These are phyloP conservation scores for Iguana delicatissima DNA, from an alignment of 2,797 vertebrate species.

Conservation along the genomic window DNA sequence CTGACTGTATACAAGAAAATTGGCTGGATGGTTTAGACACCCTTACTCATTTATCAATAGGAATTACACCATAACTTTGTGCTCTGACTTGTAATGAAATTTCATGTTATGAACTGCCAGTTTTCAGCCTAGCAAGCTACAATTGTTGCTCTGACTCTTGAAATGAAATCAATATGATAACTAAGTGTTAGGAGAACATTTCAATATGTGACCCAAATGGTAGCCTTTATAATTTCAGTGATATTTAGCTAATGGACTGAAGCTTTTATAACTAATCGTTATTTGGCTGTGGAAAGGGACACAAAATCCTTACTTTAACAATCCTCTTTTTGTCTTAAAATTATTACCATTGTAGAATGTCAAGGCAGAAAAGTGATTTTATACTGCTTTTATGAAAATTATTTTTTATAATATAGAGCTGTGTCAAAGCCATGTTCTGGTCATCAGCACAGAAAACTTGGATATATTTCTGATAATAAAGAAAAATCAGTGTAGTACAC, in stretches of 20 bases:
- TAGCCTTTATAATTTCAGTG: conserved; percentile 42
- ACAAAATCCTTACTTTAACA: conserved; percentile 70
- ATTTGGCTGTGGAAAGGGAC: conserved; percentile 42
- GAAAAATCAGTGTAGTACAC: not conserved
- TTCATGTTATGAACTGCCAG: not conserved
- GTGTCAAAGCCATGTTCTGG: conserved; percentile 40
- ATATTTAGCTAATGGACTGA: conserved; percentile 66
- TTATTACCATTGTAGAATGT: conserved; percentile 56
- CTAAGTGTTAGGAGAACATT: conserved; percentile 15
- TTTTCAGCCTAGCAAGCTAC: not conserved
- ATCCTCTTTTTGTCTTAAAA: conserved; percentile 64
- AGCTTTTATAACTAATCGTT: conserved; percentile 61
- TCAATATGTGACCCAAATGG: conserved; percentile 53
- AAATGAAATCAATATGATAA: not conserved
- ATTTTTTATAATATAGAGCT: conserved; percentile 41
- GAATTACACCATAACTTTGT: conserved; percentile 1
- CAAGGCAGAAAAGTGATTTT: conserved; percentile 54
- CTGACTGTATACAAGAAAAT: not conserved
- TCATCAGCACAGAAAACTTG: conserved; percentile 42
- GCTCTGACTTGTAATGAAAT: conserved; percentile 20
- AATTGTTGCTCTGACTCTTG: conserved; percentile 17
- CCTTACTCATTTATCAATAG: not conserved
- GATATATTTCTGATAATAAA: conserved; percentile 45
- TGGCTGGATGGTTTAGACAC: not conserved
- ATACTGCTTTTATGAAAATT: conserved; percentile 52